phyloP scores from a whole-genome alignment of 2,797 vertebrate genomes.

The Catharus ustulatus region DNA sequence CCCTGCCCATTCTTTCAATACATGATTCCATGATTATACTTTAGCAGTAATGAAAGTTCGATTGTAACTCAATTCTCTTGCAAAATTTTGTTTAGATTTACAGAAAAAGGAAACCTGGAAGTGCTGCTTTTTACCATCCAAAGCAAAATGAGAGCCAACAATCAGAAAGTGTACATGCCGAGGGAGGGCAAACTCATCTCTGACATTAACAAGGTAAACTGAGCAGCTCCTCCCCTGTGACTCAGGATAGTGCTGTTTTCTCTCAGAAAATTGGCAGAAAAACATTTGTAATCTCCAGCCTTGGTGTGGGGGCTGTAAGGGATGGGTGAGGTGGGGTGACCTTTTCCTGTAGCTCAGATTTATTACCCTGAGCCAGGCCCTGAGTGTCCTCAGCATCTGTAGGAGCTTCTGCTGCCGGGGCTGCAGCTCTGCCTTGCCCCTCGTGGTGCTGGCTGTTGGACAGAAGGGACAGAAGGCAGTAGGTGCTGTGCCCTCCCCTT shows the following conservation, averaged over 20 bases:
- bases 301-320: background rate
- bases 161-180: slow-evolving; percentile 96
- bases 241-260: background rate
- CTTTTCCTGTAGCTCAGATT: rapidly evolving
- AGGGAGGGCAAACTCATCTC: slow-evolving; percentile 96
- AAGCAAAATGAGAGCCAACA: slow-evolving; percentile 97
- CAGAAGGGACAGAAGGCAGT: background rate
- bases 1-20: background rate
- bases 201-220: slow-evolving; percentile 91
- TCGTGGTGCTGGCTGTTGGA: background rate
- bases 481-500: background rate
- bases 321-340: background rate
- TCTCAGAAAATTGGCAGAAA: background rate
- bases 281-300: background rate
- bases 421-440: background rate
- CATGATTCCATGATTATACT: background rate
- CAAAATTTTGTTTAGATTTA: slow-evolving; percentile 82
- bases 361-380: background rate
- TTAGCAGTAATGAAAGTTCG: background rate
- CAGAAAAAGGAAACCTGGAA: slow-evolving; percentile 94
- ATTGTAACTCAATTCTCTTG: background rate
- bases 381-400: background rate
- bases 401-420: background rate
- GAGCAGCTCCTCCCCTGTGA: background rate
- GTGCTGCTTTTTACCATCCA: slow-evolving; percentile 96